phyloP scores from a whole-genome alignment of 2,797 vertebrate genomes.

The Macropus fuliginosus region DNA sequence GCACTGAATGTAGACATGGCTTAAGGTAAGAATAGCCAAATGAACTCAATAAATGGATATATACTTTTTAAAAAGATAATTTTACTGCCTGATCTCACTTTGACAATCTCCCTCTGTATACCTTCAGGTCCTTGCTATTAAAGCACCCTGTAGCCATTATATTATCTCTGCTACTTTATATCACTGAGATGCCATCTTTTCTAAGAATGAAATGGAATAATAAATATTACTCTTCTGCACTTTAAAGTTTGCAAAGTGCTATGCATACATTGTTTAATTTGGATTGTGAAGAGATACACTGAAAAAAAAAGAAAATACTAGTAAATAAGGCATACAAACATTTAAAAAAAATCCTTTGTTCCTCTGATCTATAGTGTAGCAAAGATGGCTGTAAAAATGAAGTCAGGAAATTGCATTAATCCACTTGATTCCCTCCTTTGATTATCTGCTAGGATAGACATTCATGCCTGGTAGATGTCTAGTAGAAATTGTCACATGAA shows the following conservation, averaged over 20 bases:
- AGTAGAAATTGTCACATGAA: conserved; percentile 15
- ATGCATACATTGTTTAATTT: not conserved
- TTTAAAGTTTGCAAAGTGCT: not conserved
- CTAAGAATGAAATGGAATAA: conserved; percentile 54
- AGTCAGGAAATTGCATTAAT: conserved; percentile 68
- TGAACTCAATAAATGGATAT: conserved; percentile 13
- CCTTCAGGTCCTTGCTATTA: conserved; percentile 50
- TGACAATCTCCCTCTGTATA: conserved; percentile 34
- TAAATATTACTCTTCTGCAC: not conserved
- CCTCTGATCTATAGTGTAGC: conserved; percentile 52
- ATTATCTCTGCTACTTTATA: conserved; percentile 33
- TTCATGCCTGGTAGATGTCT: not conserved
- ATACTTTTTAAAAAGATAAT: not conserved
- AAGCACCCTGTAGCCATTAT: conserved; percentile 31
- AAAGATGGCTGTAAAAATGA: conserved; percentile 63
- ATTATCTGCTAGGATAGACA: not conserved
- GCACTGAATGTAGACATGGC: conserved; percentile 95
- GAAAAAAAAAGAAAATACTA: conserved; percentile 55
- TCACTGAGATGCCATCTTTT: conserved; percentile 38
- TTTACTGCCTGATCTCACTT: not conserved
- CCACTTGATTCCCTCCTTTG: conserved; percentile 68
- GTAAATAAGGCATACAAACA: conserved; percentile 53
- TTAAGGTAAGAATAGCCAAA: conserved; percentile 89
- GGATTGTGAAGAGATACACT: conserved; percentile 29
- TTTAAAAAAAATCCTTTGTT: conserved; percentile 52